Conservation (phyloP, 2,797 vertebrate genomes). For the Alosa sapidissima region DNA sequence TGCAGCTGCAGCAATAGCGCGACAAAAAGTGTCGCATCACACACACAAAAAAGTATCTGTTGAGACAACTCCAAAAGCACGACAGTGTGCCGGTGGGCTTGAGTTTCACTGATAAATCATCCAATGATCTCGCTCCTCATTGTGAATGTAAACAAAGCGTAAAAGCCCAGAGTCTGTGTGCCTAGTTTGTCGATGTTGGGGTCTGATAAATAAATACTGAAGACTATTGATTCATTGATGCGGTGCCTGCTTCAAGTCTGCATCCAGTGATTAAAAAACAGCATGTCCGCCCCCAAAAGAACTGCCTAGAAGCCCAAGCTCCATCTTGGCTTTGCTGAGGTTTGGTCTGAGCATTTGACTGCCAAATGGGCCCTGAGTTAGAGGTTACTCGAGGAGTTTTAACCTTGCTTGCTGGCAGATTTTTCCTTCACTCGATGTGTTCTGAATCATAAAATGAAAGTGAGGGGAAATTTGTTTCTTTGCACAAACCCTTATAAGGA, state of each 20-base stretch:
- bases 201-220: neutral
- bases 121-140: neutral
- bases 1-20: neutral
- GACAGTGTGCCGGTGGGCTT: neutral
- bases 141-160: neutral
- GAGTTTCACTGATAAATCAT: neutral
- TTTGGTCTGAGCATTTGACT: neutral
- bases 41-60: neutral
- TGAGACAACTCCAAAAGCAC: neutral
- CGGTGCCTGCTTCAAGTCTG: neutral
- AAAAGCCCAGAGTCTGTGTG: neutral
- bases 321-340: neutral
- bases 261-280: neutral
- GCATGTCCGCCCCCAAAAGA: neutral
- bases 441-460: neutral
- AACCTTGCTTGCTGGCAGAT: neutral
- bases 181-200: neutral
- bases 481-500: neutral
- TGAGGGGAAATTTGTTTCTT: neutral
- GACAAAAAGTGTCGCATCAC: neutral
- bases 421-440: neutral
- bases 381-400: neutral
- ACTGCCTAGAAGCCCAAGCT: neutral
- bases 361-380: constrained; percentile 2
- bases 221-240: neutral